Evolutionary conservation across 2,888 invertebrate genomes (phyloP).

Genomic region (Spicauda simplicius): DNA sequence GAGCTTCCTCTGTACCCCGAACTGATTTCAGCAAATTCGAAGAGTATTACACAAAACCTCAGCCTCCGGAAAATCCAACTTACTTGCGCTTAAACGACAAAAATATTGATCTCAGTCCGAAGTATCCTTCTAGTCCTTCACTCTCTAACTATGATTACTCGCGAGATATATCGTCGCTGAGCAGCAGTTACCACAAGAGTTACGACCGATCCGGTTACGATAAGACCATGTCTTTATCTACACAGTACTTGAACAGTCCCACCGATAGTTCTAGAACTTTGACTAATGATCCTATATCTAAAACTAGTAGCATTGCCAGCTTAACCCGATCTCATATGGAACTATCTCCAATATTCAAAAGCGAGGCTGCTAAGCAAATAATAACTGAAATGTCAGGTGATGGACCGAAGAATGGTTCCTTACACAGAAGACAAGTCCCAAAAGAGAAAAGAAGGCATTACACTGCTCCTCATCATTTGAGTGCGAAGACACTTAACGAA

Average conservation of each 20-base stretch:
- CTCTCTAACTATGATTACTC: conserved; percentile 78
- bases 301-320: conserved; percentile 77
- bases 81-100: conserved; percentile 65
- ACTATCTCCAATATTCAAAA: conserved; percentile 92
- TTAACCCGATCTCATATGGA: conserved; percentile 80
- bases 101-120: conserved; percentile 75
- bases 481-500: conserved; percentile 85
- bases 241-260: conserved; percentile 77
- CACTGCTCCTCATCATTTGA: conserved; percentile 92
- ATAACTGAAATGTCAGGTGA: conserved; percentile 91
- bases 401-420: conserved; percentile 82
- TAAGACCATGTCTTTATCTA: conserved; percentile 69
- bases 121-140: conserved; percentile 78
- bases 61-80: conserved; percentile 59
- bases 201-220: conserved; percentile 72
- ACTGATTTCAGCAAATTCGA: conserved; percentile 71
- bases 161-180: conserved; percentile 71
- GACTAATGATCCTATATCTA: conserved; percentile 77
- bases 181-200: conserved; percentile 72
- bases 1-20: conserved; percentile 84
- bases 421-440: conserved; percentile 89
- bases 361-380: conserved; percentile 94
- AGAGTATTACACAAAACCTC: conserved; percentile 65
- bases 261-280: conserved; percentile 76
- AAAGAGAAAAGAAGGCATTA: conserved; percentile 94